Evolutionary conservation across 1,140 invertebrate genomes (phyloP).

Genomic region (Bicyclus anynana): DNA sequence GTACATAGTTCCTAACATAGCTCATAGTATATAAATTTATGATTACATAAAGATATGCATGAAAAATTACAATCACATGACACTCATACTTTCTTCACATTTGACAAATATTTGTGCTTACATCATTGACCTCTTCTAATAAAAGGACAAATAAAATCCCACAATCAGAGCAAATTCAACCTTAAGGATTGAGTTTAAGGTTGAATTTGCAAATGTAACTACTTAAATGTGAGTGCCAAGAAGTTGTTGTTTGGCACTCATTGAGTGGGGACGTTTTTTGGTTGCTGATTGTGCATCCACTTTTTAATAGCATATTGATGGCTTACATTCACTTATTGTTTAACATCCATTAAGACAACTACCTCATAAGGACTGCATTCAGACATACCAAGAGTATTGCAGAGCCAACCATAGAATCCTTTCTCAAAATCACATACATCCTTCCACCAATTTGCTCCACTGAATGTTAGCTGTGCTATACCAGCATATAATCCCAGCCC

Average conservation of each 20-base stretch:
- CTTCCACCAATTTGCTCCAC: conserved; percentile 82
- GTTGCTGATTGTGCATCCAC: too few relatives aligned
- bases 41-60: conserved; percentile 2
- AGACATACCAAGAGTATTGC: conserved; percentile 81
- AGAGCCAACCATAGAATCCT: conserved; percentile 88
- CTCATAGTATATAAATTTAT: neutral
- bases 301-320: too few relatives aligned
- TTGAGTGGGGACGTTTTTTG: too few relatives aligned
- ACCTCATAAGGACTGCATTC: conserved; percentile 85
- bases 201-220: too few relatives aligned
- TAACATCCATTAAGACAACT: conserved; percentile 73
- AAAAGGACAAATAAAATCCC: too few relatives aligned
- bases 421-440: conserved; percentile 87
- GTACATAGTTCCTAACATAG: neutral
- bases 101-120: too few relatives aligned
- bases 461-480: conserved; percentile 83
- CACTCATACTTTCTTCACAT: too few relatives aligned
- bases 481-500: conserved; percentile 83
- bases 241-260: too few relatives aligned
- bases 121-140: too few relatives aligned
- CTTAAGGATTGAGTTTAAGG: too few relatives aligned
- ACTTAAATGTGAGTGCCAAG: too few relatives aligned
- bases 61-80: neutral
- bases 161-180: too few relatives aligned
- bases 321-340: conserved; percentile 40